These are phyloP conservation scores for Mythimna albipuncta DNA, from an alignment of 2,888 invertebrate genomes.

Conservation along the genomic window DNA sequence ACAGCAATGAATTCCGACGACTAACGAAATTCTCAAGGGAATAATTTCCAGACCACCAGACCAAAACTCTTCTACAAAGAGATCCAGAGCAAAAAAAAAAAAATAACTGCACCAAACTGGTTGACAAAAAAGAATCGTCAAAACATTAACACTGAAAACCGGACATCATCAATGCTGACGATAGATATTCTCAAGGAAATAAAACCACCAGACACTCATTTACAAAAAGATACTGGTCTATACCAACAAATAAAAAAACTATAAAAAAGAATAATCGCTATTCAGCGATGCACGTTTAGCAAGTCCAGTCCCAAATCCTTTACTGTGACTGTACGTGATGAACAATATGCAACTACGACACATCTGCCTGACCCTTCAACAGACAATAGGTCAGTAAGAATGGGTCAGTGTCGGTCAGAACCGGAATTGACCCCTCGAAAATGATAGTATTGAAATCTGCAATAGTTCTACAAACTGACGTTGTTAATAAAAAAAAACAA, in stretches of 20 bases:
- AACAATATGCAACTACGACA: conserved; percentile 60
- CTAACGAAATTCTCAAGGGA: not conserved
- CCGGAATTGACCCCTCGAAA: conserved; percentile 48
- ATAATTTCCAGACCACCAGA: not conserved
- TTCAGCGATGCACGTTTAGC: conserved; percentile 14
- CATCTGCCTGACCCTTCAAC: conserved; percentile 80
- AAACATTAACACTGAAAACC: not conserved
- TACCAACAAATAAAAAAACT: not conserved
- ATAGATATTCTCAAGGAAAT: not conserved
- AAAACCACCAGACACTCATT: not conserved
- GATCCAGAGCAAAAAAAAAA: not conserved
- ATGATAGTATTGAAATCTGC: conserved; percentile 13
- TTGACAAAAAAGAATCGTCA: not conserved
- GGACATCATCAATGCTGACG: not conserved
- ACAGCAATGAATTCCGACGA: not conserved
- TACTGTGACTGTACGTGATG: conserved; percentile 30
- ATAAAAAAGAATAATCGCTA: not conserved
- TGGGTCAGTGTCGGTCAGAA: conserved; percentile 62
- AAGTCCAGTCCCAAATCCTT: conserved; percentile 18
- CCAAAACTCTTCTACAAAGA: not conserved
- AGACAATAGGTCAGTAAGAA: conserved; percentile 79
- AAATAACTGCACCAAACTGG: not conserved
- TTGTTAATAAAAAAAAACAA: no score
- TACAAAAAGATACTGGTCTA: not conserved
- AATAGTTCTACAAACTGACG: no score